Percentiles rank a stretch among this genome's conserved stretches.
phyloP scores from a whole-genome alignment of 2,113 vertebrate genomes.

The Albula glossodonta region DNA sequence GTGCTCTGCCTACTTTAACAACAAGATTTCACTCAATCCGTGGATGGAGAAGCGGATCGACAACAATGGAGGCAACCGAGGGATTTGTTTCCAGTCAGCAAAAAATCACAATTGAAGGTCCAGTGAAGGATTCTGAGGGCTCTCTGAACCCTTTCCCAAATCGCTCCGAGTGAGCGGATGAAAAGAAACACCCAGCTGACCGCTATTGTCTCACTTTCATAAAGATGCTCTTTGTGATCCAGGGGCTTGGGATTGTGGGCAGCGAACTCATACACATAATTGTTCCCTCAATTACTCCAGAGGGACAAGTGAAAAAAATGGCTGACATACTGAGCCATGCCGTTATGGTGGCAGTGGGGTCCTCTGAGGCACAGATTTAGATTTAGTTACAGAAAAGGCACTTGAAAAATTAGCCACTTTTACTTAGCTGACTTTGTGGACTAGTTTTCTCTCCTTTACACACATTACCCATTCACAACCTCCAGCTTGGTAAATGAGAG shows the following conservation, averaged over 20 bases:
- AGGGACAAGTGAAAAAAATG: neutral
- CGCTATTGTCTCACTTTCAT: conserved; percentile 10
- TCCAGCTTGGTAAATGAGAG: too few species aligned
- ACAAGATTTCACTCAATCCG: neutral
- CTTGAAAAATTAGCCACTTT: neutral
- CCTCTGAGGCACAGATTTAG: neutral
- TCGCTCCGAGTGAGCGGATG: neutral
- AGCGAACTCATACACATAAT: neutral
- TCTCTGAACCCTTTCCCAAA: neutral
- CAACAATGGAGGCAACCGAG: neutral
- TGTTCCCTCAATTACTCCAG: neutral
- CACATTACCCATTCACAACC: too few species aligned
- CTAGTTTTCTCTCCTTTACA: too few species aligned
- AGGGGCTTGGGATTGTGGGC: neutral
- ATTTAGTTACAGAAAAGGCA: neutral
- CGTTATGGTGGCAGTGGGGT: neutral
- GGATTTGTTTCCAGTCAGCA: conserved; percentile 19
- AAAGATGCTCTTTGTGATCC: conserved; percentile 10
- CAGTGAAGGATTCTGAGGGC: neutral
- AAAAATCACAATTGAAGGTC: conserved; percentile 7
- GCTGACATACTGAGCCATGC: neutral
- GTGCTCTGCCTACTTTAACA: conserved; percentile 7
- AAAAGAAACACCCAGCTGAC: conserved; percentile 20
- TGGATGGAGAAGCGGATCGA: neutral
- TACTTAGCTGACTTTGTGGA: too few species aligned